Percentiles rank a stretch among this genome's conserved stretches.
Conservation (phyloP, 2,888 invertebrate genomes). For the Noctua comes region DNA sequence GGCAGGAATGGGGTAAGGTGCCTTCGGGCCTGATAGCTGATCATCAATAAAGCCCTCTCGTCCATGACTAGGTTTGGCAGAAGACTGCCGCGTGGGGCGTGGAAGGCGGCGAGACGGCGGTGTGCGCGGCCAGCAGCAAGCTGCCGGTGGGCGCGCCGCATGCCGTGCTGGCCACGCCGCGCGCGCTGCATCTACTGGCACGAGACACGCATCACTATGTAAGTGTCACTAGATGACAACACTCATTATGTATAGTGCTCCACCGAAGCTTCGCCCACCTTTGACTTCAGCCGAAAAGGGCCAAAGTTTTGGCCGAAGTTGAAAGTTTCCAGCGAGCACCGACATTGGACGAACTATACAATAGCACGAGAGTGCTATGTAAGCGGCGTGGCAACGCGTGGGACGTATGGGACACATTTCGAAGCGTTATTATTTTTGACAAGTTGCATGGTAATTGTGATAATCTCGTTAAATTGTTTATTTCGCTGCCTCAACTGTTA, state of each 20-base stretch:
- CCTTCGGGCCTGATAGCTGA: background rate
- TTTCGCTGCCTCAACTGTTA: no score
- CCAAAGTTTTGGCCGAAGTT: background rate
- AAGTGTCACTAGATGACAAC: slow-evolving; percentile 46
- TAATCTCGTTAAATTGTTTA: no score
- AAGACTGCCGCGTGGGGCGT: slow-evolving; percentile 75
- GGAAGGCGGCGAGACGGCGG: slow-evolving; percentile 70
- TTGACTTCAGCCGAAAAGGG: no score
- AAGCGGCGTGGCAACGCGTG: no score
- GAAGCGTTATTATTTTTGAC: no score
- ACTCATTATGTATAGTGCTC: background rate
- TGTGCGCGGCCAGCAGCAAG: slow-evolving; percentile 65
- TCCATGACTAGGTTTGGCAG: slow-evolving; percentile 79
- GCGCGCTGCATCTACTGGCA: slow-evolving; percentile 74
- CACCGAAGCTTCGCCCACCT: no score
- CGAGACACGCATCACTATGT: slow-evolving; percentile 79
- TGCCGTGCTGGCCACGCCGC: slow-evolving; percentile 72
- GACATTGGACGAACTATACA: no score
- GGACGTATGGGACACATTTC: no score
- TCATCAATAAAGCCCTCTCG: background rate
- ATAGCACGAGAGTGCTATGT: no score
- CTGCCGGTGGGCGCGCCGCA: slow-evolving; percentile 68
- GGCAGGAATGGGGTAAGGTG: no score
- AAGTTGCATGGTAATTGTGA: no score
- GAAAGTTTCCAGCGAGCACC: no score